Percentiles rank a stretch among this genome's conserved stretches.
Evolutionary conservation across 2,888 invertebrate species (phyloP).

Genomic region (Acronicta leporina): DNA sequence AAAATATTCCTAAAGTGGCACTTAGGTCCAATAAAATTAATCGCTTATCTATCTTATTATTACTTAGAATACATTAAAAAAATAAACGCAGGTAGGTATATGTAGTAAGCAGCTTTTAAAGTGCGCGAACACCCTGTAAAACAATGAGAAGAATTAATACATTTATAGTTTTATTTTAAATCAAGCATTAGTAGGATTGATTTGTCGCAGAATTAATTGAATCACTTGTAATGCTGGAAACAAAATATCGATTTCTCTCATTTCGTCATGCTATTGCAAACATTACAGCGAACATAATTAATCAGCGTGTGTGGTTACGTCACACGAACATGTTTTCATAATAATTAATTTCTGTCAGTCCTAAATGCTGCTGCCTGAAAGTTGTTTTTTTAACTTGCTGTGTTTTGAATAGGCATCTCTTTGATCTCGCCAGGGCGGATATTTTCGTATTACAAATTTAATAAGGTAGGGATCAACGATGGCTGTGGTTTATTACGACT

Average conservation of each 20-base stretch:
- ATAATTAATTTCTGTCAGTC: background rate
- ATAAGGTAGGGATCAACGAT: too few species aligned
- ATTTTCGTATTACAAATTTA: too few species aligned
- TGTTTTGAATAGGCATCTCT: too few species aligned
- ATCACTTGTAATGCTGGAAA: slow-evolving; percentile 13
- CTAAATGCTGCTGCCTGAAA: background rate
- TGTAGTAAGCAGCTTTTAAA: slow-evolving; percentile 65
- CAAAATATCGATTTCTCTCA: slow-evolving; percentile 11
- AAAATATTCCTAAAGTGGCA: slow-evolving; percentile 67
- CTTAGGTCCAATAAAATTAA: slow-evolving; percentile 63
- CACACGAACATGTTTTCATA: slow-evolving; percentile 2
- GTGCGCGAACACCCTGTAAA: slow-evolving; percentile 80
- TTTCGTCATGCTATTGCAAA: slow-evolving; percentile 37
- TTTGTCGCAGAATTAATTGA: slow-evolving; percentile 10
- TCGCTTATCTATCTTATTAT: slow-evolving; percentile 53
- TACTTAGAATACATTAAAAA: slow-evolving; percentile 49
- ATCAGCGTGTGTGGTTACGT: slow-evolving; percentile 8
- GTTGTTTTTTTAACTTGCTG: background rate
- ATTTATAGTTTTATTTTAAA: background rate
- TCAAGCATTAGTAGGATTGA: background rate
- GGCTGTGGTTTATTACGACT: too few species aligned
- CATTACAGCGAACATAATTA: slow-evolving; percentile 21
- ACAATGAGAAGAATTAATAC: slow-evolving; percentile 43
- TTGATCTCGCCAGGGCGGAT: too few species aligned
- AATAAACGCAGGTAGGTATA: slow-evolving; percentile 50